phyloP scores from a whole-genome alignment of 2,113 vertebrate genomes.

The Columba janthina region DNA sequence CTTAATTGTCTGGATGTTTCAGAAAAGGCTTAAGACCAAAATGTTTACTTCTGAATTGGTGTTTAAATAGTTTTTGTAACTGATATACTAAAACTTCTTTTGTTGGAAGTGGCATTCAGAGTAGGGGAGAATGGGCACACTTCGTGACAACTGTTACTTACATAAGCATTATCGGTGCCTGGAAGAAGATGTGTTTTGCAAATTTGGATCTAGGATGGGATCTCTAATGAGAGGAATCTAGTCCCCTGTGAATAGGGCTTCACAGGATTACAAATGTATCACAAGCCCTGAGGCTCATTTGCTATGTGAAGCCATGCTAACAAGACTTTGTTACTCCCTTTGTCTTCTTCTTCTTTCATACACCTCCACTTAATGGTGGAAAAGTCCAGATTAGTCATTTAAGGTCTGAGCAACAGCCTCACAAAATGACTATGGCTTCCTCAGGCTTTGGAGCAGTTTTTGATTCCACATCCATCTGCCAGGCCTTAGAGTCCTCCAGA shows the following conservation, averaged over 20 bases:
- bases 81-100: not conserved
- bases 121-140: not conserved
- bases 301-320: not conserved
- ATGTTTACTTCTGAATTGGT: not conserved
- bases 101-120: not conserved
- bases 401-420: not conserved
- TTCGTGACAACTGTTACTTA: not conserved
- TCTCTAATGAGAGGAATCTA: not conserved
- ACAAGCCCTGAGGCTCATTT: not conserved
- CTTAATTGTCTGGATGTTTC: not conserved
- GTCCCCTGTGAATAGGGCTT: not conserved
- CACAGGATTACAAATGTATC: not conserved
- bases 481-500: not conserved
- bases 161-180: not conserved
- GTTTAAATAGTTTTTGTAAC: not conserved
- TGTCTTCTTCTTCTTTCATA: not conserved
- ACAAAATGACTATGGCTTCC: not conserved
- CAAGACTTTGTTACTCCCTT: not conserved
- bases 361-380: not conserved
- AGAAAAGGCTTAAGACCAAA: not conserved
- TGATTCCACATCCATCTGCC: not conserved
- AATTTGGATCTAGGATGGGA: not conserved
- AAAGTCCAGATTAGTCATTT: not conserved
- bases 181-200: not conserved
- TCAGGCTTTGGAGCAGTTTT: not conserved